Percentiles rank a stretch among this genome's conserved stretches.
These are phyloP conservation scores for Ctenochaetus hawaiiensis DNA, from an alignment of 2,797 vertebrate genomes.

Conservation along the genomic window DNA sequence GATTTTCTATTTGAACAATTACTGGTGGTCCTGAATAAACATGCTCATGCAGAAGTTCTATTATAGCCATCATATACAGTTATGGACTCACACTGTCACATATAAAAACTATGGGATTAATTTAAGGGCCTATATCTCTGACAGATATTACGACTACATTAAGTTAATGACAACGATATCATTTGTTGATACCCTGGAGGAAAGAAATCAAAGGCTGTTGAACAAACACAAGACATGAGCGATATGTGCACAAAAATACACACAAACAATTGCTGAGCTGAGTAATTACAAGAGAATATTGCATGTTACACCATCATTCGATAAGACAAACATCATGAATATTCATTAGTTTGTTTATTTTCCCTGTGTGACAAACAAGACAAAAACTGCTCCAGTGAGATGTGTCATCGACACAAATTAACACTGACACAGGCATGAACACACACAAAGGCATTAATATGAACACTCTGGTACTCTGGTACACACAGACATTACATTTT, in stretches of 20 bases:
- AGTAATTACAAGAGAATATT: conserved; percentile 63
- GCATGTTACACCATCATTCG: conserved; percentile 51
- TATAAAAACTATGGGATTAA: conserved; percentile 30
- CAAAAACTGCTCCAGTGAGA: conserved; percentile 45
- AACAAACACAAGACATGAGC: conserved; percentile 23
- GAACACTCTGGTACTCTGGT: conserved; percentile 20
- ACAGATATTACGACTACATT: conserved; percentile 20
- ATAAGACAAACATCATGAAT: conserved; percentile 68
- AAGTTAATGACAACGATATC: conserved; percentile 48
- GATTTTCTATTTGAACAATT: neutral
- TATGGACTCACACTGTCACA: neutral
- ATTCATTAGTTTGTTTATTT: conserved; percentile 70
- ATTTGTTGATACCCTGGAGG: conserved; percentile 32
- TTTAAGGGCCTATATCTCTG: conserved; percentile 21
- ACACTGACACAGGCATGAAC: conserved; percentile 24
- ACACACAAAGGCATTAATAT: conserved; percentile 28
- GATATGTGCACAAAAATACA: conserved; percentile 11
- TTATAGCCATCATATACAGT: neutral
- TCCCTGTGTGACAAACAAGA: conserved; percentile 54
- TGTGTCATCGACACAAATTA: conserved; percentile 19
- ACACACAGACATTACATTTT: conserved; percentile 8
- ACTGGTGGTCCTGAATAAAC: neutral
- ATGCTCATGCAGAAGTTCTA: neutral
- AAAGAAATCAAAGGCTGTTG: conserved; percentile 33
- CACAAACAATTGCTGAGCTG: conserved; percentile 24